These are phyloP conservation scores for Gobionotothen gibberifrons DNA, from an alignment of 2,797 vertebrate species.

Conservation along the genomic window DNA sequence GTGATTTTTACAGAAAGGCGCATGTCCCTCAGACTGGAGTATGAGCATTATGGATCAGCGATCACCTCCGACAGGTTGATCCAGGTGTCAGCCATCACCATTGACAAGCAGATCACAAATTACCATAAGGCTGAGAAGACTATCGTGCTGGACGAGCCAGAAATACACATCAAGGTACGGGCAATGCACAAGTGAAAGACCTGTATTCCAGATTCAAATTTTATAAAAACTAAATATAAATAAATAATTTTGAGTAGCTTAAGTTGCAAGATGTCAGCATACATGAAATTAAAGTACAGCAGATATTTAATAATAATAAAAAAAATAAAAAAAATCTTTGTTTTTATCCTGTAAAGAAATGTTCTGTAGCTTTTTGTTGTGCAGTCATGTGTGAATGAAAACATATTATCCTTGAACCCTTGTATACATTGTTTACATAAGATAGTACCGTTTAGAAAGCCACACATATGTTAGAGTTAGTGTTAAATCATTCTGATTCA, in stretches of 20 bases:
- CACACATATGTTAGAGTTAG: too few species aligned
- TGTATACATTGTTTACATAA: background rate
- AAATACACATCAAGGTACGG: constrained; percentile 86
- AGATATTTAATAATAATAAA: background rate
- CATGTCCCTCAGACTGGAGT: constrained; percentile 79
- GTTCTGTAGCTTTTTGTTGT: too few species aligned
- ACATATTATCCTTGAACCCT: too few species aligned
- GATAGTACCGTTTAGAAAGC: background rate
- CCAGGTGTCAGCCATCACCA: constrained; percentile 85
- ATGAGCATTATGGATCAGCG: constrained; percentile 78
- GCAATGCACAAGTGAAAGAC: background rate
- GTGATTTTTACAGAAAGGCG: constrained; percentile 73
- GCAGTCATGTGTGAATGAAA: too few species aligned
- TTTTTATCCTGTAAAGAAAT: too few species aligned
- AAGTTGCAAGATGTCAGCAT: background rate
- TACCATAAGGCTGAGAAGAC: constrained; percentile 82
- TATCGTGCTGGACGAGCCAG: constrained; percentile 88
- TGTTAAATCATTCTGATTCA: too few species aligned
- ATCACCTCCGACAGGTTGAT: constrained; percentile 89
- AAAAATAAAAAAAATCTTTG: too few species aligned
- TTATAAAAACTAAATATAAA: background rate
- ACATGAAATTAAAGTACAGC: background rate
- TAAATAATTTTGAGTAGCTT: background rate
- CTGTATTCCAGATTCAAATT: background rate
- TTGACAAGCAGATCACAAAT: constrained; percentile 68